Conservation (phyloP, 2,113 vertebrate species). For the Laticauda laticaudata region DNA sequence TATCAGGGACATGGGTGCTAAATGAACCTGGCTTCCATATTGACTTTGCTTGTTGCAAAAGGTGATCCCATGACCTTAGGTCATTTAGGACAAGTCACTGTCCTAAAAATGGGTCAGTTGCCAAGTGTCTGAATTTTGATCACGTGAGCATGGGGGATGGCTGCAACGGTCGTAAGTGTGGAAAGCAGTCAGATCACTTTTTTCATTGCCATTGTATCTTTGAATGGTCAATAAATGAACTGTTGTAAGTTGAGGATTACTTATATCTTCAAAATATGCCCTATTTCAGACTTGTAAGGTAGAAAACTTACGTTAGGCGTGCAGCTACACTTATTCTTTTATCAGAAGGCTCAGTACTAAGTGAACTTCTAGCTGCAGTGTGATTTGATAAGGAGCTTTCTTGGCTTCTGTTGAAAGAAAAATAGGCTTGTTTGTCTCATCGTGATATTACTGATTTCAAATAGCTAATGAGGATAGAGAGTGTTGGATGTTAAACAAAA, state of each 20-base stretch:
- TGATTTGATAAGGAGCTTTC: neutral
- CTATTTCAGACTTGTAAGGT: neutral
- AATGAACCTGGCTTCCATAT: neutral
- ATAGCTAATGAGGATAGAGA: neutral
- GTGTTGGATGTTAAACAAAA: neutral
- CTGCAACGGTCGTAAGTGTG: neutral
- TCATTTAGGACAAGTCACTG: no score
- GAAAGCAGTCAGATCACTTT: neutral
- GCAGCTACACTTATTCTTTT: neutral
- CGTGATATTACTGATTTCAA: neutral
- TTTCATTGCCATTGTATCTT: neutral
- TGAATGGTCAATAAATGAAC: neutral
- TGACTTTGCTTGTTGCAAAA: neutral
- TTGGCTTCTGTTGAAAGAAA: neutral
- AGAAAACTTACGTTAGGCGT: neutral
- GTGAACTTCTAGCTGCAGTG: neutral
- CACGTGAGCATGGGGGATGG: neutral
- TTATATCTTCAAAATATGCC: neutral
- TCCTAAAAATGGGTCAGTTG: neutral
- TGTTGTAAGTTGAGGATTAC: neutral
- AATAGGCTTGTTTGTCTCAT: neutral
- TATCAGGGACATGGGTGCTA: neutral
- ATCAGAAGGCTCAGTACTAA: neutral
- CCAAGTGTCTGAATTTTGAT: neutral
- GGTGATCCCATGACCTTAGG: neutral